A percentile compares a stretch with the other conserved stretches of the same genome.
Evolutionary conservation across 1,140 invertebrate species (phyloP).

Genomic region (Drosophila melanica): DNA sequence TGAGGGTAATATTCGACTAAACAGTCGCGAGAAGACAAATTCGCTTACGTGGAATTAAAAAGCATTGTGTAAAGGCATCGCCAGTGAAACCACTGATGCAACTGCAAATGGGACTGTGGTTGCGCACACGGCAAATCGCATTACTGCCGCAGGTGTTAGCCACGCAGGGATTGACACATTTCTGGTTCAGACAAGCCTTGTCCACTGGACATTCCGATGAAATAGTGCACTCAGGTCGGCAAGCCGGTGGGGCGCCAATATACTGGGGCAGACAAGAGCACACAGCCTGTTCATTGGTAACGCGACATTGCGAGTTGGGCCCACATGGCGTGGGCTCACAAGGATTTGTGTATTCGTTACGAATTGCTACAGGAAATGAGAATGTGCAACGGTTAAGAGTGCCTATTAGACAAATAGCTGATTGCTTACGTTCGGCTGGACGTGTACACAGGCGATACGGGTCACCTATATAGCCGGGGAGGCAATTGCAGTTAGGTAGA

Average conservation of each 20-base stretch:
- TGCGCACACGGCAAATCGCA: constrained; percentile 89
- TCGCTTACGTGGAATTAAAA: constrained; percentile 86
- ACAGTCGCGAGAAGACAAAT: not conserved
- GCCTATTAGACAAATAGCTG: not conserved
- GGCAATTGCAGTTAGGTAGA: constrained; percentile 89
- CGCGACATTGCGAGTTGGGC: constrained; percentile 87
- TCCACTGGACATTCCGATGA: constrained; percentile 88
- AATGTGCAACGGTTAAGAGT: constrained; percentile 11
- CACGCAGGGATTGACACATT: constrained; percentile 88
- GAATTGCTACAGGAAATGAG: constrained; percentile 70
- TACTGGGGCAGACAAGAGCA: constrained; percentile 88
- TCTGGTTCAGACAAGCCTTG: constrained; percentile 88
- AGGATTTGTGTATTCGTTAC: constrained; percentile 84
- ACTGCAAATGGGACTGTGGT: constrained; percentile 89
- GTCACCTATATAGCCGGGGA: constrained; percentile 88
- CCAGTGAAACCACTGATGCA: constrained; percentile 87
- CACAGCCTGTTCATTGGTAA: constrained; percentile 86
- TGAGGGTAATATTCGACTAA: not conserved
- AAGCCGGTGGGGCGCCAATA: constrained; percentile 87
- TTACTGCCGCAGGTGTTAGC: constrained; percentile 89
- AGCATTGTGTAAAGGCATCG: constrained; percentile 88
- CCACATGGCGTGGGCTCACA: constrained; percentile 89
- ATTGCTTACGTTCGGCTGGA: constrained; percentile 77
- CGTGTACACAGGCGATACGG: constrained; percentile 86
- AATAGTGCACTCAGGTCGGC: constrained; percentile 87